Percentiles rank a stretch among this genome's conserved stretches.
Evolutionary conservation across 2,113 vertebrate species (phyloP).

Genomic region (Coracopsis vasa): DNA sequence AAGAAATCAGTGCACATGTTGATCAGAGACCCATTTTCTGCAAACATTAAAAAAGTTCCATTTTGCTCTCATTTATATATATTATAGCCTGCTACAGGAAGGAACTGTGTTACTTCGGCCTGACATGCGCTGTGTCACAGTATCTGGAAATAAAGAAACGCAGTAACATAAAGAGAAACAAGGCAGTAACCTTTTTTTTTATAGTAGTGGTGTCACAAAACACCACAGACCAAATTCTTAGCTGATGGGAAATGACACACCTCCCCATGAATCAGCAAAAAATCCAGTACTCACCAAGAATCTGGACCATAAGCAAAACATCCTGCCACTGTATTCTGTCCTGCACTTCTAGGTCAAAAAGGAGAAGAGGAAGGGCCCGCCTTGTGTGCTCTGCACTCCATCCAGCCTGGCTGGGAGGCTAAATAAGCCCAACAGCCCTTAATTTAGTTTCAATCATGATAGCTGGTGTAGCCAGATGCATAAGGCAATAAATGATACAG

Average conservation of each 20-base stretch:
- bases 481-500: background rate
- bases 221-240: background rate
- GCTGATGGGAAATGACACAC: background rate
- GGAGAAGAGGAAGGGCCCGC: background rate
- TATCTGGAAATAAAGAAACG: background rate
- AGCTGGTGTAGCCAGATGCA: background rate
- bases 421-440: background rate
- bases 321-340: background rate
- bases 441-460: background rate
- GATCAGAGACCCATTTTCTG: conserved; percentile 5
- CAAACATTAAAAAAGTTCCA: background rate
- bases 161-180: background rate
- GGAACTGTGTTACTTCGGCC: background rate
- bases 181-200: background rate
- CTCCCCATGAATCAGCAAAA: background rate
- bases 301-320: background rate
- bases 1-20: conserved; percentile 4
- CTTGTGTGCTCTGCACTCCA: background rate
- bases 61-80: conserved; percentile 2
- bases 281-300: background rate
- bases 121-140: background rate
- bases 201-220: background rate
- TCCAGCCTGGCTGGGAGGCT: background rate
- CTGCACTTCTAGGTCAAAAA: background rate
- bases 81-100: background rate